Base-by-base conservation (phyloP, 2,888 invertebrate genomes). In the Meta bourneti region DNA sequence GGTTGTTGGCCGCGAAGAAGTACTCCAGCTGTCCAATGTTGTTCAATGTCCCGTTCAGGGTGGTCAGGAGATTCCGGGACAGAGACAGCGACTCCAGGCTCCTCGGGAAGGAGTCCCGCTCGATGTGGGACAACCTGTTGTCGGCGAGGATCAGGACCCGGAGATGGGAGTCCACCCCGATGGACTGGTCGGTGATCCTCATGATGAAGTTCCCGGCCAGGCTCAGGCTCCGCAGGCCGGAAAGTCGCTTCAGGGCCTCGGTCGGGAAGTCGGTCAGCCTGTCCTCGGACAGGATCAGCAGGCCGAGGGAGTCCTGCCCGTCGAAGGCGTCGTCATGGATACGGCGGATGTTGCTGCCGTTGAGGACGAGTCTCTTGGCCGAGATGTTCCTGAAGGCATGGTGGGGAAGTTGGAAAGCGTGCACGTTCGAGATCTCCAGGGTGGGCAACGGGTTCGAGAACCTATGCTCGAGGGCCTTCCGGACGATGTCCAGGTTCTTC, bases 21-120 rank as follows among this genome's bases (percentile, higher is more conserved):
- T 6, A 2, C 7, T 90, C 88, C 48, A 92, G 69, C 6, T 94
- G 90, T 8, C 93, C 89, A 51, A 95, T 93, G 6, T 93, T 77
- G 0, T 94, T 94, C 9, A 95, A 93, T 69, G 94, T 93, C 49
- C 94, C 94, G 48, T 93, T 93, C 0, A 95, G 92, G 82, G 94
- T 94, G 9, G 90, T 93, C 6, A 95, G 93, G 54, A 87, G 90
- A 78, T 94, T 95, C 61, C 94, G 93, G 6, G 93, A 93, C 75
- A 95, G 92, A 9, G 94, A 93, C 7, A 95, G 93, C 0, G 94
- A 94, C 92, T 95, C 94, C 5, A 95, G 94, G 79, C 94, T 94
- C 13, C 69, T 80, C 0, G 95, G 94, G n/a, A 95, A 90, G 16
- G 90, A 69, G 49, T 85, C 48, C 8, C 61, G 54, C 61, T 92